Evolutionary conservation across 2,113 vertebrate genomes (phyloP), one percentile per base, ranked within the genome.

Genomic region (Oryzias woworae): DNA sequence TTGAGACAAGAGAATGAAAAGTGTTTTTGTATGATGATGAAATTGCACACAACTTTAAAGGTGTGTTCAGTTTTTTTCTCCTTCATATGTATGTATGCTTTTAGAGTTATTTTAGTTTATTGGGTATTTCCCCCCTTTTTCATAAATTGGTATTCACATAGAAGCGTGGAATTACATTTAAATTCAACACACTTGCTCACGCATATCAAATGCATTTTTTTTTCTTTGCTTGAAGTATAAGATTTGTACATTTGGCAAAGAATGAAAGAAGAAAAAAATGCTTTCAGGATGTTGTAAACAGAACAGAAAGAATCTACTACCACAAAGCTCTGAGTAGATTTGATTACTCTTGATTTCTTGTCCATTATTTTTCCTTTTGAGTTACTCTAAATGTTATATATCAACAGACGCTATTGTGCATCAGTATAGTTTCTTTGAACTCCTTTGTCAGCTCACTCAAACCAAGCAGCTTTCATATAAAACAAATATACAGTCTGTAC

Each of bases 281-380:
- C 62, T 71, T 53, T 69, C 18, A 65, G 62, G 63, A 71, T 72
- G 67, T 55, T 71, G 65, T 52, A 75, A 72, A 83, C 53, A 47
- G 58, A 77, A 47, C 62, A 66, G 15, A 62, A 42, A 60, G 60
- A 58, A 72, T 74, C 70, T 41, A 65, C 77, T 80, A 64, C 78
- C 66, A 75, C 42, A 43, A 36, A 10, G 36, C 36, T 36, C 10
- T 36, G 36, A 36, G 36, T 36, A 36, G 10, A 12, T 36, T 36
- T 36, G 36, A 36, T 36, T 36, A 36, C 36, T 12, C 18, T 20
- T 23, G 10, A 26, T 14, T 14, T 51, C 13, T 59, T 20, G 15
- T 22, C 56, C 52, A 7, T 43, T 2, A 28, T 15, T 18, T 66
- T 42, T 23, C 24, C 31, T 28, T 68, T 31, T 64, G 49, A 49